Percentiles rank a stretch among this genome's conserved stretches.
Conservation (phyloP, 2,888 invertebrate species). For the Ectemnius cavifrons region DNA sequence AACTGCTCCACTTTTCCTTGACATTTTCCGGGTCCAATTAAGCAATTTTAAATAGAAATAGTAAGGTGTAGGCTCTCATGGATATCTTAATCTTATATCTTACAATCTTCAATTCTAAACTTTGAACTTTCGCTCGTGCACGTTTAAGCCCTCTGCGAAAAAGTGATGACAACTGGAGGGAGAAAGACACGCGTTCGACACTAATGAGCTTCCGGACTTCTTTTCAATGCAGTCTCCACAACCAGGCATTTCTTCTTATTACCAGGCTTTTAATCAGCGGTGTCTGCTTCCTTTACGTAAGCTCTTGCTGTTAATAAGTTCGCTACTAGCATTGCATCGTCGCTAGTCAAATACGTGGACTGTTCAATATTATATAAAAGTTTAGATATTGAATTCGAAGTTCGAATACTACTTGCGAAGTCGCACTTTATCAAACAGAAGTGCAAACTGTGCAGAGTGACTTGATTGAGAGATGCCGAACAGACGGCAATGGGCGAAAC, state of each 20-base stretch:
- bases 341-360: no score
- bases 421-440: no score
- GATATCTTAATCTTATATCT: not conserved
- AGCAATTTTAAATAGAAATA: constrained; percentile 10
- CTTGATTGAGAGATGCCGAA: not conserved
- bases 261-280: no score
- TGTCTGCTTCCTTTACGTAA: no score
- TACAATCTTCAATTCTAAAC: not conserved
- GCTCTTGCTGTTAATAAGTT: no score
- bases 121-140: not conserved
- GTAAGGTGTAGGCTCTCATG: not conserved
- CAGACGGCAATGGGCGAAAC: not conserved
- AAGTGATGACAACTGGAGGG: not conserved
- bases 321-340: no score
- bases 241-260: no score
- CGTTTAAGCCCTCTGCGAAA: not conserved
- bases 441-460: no score
- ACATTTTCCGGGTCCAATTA: constrained; percentile 30
- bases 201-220: not conserved
- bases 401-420: no score
- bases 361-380: no score
- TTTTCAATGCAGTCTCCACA: not conserved
- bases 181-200: not conserved
- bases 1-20: not conserved
- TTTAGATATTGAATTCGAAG: no score